Percentiles rank a stretch among this genome's conserved stretches.
phyloP scores from a whole-genome alignment of 2,113 vertebrate genomes.

The Naja naja region DNA sequence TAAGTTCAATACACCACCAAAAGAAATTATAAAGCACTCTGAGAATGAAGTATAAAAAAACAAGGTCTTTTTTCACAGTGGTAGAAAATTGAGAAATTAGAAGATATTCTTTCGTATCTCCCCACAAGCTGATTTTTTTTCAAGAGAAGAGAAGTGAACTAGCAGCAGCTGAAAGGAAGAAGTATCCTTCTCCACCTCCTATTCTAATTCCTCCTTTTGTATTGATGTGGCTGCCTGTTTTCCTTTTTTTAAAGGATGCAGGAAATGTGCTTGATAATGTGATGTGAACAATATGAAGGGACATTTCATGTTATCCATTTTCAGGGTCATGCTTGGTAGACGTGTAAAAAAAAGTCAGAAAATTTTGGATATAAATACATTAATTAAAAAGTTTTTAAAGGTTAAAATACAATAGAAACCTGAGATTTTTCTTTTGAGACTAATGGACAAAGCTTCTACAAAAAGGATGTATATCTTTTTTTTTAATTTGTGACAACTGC shows the following conservation, averaged over 20 bases:
- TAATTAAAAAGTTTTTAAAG: background rate
- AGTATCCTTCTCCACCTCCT: background rate
- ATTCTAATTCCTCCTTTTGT: background rate
- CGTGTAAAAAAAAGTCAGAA: background rate
- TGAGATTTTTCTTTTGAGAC: background rate
- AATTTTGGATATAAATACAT: background rate
- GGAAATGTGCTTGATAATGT: background rate
- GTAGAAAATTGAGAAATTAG: background rate
- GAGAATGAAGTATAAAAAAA: background rate
- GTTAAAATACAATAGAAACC: background rate
- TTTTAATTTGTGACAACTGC: background rate
- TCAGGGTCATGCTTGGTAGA: background rate
- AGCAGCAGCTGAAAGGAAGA: background rate
- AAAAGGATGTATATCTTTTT: background rate
- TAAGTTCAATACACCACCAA: background rate
- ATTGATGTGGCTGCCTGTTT: background rate
- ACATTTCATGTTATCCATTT: background rate
- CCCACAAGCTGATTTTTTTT: background rate
- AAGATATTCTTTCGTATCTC: background rate
- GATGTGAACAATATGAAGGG: background rate
- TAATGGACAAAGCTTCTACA: background rate
- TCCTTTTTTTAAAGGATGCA: background rate
- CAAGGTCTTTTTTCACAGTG: background rate
- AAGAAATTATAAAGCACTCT: background rate
- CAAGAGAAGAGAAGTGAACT: background rate